Base-by-base conservation (phyloP, 2,113 vertebrate genomes). In the Lipophrys pholis region DNA sequence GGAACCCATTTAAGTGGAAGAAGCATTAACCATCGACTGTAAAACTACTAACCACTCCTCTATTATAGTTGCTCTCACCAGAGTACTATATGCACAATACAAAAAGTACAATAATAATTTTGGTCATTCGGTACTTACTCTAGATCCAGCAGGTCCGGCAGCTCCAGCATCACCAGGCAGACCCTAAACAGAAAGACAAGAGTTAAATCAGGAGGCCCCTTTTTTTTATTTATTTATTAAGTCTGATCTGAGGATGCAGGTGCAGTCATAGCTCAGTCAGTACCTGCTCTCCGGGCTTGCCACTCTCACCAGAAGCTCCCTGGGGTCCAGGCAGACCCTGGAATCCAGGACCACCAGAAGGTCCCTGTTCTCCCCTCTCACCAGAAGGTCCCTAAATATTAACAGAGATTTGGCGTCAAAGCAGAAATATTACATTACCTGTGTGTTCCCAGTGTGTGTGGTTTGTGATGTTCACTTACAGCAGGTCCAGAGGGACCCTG, bases 311-410 rank as follows among this genome's bases (percentile, higher is more conserved):
- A 8, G 90, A 70, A 50, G 97, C 93, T 63, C 98, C 98, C 64
- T 98, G 97, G 73, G 97, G 96, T 93, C 98, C 98, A 21, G 97
- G 95, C 83, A 96, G 95, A 64, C 98, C 98, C 89, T 99, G 98
- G 96, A 99, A 99, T 65, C 98, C 97, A 1, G 96, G 93, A 80
- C 92, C 55, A 73, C 98, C 98, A 59, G 86, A 85, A 0, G 97
- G 80, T 86, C 98, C 98, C 81, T 94, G 94, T 92, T 99, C 97
- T 36, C 98, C 98, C 95, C 97, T 96, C 90, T 99, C 98, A 73
- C 98, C 98, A 94, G 96, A 38, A 0, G 96, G 96, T 60, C 98
- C 98, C 98, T 99, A 60, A 36, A 15, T 17, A 57, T 57, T 36
- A 68, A 16, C 35, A 57, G n/a, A 63, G 39, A 53, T 15, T 9